phyloP scores from a whole-genome alignment of 1,140 invertebrate species.

The Amphibalanus amphitrite region DNA sequence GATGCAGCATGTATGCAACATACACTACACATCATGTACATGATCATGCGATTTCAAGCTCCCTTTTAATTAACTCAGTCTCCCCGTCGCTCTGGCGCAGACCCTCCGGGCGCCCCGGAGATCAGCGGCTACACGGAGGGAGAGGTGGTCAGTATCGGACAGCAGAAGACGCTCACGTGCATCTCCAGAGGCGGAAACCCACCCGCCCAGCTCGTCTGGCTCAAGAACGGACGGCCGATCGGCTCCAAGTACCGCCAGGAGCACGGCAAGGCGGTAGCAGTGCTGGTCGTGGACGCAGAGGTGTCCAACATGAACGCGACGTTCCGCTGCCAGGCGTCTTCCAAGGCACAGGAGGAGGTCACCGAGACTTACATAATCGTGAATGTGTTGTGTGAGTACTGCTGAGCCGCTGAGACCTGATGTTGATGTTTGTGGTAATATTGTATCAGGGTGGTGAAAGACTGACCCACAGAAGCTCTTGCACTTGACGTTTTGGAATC shows the following conservation, averaged over 20 bases:
- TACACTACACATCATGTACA: no score
- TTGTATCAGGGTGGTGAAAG: no score
- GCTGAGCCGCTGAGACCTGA: no score
- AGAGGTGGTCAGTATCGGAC: conserved; percentile 68
- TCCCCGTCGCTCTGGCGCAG: conserved; percentile 33
- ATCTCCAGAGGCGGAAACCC: conserved; percentile 87
- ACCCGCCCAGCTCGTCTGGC: conserved; percentile 81
- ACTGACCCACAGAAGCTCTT: no score
- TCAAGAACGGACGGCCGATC: conserved; percentile 67
- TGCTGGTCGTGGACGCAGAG: conserved; percentile 4
- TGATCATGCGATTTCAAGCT: no score
- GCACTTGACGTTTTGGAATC: no score
- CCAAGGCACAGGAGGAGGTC: conserved; percentile 5
- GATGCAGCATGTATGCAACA: no score
- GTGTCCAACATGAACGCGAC: neutral
- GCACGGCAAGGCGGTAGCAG: conserved; percentile 4
- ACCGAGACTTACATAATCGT: conserved; percentile 5
- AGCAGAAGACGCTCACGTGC: conserved; percentile 71
- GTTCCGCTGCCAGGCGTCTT: conserved; percentile 6
- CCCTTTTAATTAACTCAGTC: neutral
- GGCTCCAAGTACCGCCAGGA: conserved; percentile 30
- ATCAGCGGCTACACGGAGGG: conserved; percentile 78
- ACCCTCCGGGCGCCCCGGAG: conserved; percentile 73
- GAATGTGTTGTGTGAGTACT: conserved; percentile 12
- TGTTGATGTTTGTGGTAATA: no score